Evolutionary conservation across 2,797 vertebrate genomes (phyloP).

Genomic region (Decapterus maruadsi): DNA sequence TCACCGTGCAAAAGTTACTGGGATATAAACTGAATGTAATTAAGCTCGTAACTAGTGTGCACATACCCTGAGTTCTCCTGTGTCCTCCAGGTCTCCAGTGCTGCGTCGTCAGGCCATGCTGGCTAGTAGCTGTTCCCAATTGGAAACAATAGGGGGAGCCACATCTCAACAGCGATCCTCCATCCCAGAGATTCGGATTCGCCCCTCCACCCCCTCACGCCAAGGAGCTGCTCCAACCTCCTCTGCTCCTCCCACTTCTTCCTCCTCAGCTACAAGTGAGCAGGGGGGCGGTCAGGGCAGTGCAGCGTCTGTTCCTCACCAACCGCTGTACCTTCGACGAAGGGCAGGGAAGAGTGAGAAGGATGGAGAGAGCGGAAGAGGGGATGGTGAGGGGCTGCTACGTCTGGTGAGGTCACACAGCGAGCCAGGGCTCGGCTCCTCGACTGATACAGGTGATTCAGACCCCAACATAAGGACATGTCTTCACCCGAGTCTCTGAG

Average conservation of each 20-base stretch:
- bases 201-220: constrained; percentile 64
- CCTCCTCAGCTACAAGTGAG: constrained; percentile 55
- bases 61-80: not conserved
- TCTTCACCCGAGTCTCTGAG: not conserved
- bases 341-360: constrained; percentile 61
- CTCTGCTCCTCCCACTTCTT: constrained; percentile 52
- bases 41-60: not conserved
- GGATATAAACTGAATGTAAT: not conserved
- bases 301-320: constrained; percentile 41
- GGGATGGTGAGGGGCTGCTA: constrained; percentile 70
- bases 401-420: constrained; percentile 92
- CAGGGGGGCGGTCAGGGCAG: constrained; percentile 71
- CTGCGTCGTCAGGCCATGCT: constrained; percentile 83
- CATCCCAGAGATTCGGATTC: constrained; percentile 74
- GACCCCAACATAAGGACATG: not conserved
- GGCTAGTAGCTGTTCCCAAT: constrained; percentile 93
- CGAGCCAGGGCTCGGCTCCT: constrained; percentile 90
- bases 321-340: constrained; percentile 70
- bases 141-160: constrained; percentile 86
- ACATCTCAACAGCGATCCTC: constrained; percentile 68
- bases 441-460: constrained; percentile 80
- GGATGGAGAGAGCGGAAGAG: constrained; percentile 49
- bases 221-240: constrained; percentile 58
- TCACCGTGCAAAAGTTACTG: not conserved
- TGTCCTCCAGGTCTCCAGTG: constrained; percentile 82